Percentiles rank a stretch among this genome's conserved stretches.
phyloP scores from a whole-genome alignment of 2,888 invertebrate species.

The Steinernema hermaphroditum region DNA sequence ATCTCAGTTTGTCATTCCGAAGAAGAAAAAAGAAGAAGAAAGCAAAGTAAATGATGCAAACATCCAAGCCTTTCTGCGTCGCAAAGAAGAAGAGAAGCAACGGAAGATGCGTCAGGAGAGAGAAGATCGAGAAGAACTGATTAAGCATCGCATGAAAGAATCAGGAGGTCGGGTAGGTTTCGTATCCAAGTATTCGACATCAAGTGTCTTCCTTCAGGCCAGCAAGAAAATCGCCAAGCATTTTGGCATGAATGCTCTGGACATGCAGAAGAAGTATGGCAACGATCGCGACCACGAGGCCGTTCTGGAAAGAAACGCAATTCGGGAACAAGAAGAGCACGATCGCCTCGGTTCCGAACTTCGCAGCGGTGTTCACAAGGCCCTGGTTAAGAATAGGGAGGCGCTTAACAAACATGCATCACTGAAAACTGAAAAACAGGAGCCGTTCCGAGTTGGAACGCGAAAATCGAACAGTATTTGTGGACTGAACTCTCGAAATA shows the following conservation, averaged over 20 bases:
- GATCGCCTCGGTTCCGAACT: constrained; percentile 42
- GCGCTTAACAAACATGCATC: constrained; percentile 31
- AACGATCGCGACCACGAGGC: constrained; percentile 40
- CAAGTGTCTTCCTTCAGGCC: constrained; percentile 41
- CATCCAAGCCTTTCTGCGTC: constrained; percentile 46
- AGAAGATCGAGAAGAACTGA: constrained; percentile 49
- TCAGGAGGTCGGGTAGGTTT: constrained; percentile 51
- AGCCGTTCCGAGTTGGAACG: constrained; percentile 47
- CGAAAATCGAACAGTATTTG: constrained; percentile 49
- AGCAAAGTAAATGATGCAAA: constrained; percentile 36
- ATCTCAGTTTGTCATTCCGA: constrained; percentile 52
- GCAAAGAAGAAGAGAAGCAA: constrained; percentile 39
- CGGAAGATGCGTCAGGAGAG: constrained; percentile 41
- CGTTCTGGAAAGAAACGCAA: constrained; percentile 44
- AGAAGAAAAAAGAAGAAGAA: constrained; percentile 44
- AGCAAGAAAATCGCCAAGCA: constrained; percentile 60
- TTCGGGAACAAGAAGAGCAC: constrained; percentile 52
- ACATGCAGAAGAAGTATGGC: constrained; percentile 55
- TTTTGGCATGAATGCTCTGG: constrained; percentile 53
- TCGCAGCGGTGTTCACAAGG: constrained; percentile 49
- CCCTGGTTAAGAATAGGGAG: constrained; percentile 45
- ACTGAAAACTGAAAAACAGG: constrained; percentile 31
- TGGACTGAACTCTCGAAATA: constrained; percentile 44
- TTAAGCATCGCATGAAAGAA: constrained; percentile 52
- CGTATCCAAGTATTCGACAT: neutral